These are phyloP conservation scores for Willisornis vidua DNA, from an alignment of 2,113 vertebrate species.

Conservation along the genomic window DNA sequence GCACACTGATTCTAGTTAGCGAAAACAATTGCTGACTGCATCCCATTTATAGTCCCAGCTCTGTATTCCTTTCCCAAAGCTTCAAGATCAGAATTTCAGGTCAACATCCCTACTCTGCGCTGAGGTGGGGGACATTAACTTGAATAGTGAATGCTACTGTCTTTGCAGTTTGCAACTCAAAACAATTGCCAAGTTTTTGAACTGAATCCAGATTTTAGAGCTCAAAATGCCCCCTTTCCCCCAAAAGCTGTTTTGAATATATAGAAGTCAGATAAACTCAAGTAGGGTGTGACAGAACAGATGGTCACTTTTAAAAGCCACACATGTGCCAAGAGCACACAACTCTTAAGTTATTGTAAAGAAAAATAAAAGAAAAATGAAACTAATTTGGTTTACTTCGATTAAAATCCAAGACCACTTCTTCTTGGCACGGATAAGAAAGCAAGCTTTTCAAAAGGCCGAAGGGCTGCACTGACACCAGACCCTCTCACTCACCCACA, in stretches of 20 bases:
- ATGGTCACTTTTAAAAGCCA: not conserved
- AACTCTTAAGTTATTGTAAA: not conserved
- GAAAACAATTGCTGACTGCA: not conserved
- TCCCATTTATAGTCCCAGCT: not conserved
- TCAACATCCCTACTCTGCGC: not conserved
- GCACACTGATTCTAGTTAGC: not conserved
- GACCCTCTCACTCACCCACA: not conserved
- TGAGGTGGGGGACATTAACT: not conserved
- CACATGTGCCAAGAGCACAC: rapidly evolving
- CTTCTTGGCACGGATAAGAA: not conserved
- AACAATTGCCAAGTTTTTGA: not conserved
- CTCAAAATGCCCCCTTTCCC: not conserved
- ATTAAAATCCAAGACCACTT: not conserved
- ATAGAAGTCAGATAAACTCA: not conserved
- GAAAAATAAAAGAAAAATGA: not conserved
- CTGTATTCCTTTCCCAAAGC: not conserved
- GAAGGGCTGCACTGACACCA: not conserved
- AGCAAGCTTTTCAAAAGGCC: not conserved
- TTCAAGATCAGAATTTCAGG: not conserved
- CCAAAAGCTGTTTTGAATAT: not conserved
- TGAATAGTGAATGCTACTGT: not conserved
- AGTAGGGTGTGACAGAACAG: not conserved
- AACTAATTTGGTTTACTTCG: not conserved
- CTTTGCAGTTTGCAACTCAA: not conserved
- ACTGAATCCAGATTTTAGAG: not conserved